These are phyloP conservation scores for Ascidia mentula DNA, from an alignment of 23 tunicate genomes.

Conservation along the genomic window DNA sequence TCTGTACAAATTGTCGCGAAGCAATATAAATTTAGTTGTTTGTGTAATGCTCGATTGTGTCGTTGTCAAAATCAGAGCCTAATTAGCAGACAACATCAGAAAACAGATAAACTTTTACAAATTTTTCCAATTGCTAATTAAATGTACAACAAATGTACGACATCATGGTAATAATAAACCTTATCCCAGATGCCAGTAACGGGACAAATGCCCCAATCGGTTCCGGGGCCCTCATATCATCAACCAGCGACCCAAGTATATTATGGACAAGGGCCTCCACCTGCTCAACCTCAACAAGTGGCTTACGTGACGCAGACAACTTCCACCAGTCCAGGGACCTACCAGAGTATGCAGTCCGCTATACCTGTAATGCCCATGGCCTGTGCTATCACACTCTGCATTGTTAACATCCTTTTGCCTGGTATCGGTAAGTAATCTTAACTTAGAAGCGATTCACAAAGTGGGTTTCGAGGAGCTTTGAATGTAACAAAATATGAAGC, in stretches of 20 bases:
- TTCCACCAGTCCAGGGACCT: not conserved
- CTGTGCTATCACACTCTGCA: conserved; percentile 51
- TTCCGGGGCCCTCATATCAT: not conserved
- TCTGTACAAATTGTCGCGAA: too few species aligned
- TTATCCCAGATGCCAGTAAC: not conserved
- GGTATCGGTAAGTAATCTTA: conserved; percentile 62
- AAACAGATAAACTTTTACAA: too few species aligned
- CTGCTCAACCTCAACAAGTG: conserved; percentile 21
- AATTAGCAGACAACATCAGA: too few species aligned
- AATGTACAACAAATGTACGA: too few species aligned
- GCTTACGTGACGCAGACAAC: conserved; percentile 33
- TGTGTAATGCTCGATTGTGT: too few species aligned
- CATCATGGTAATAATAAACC: too few species aligned
- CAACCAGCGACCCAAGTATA: not conserved
- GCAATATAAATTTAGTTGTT: too few species aligned
- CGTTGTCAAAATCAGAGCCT: too few species aligned
- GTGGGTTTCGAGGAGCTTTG: not conserved
- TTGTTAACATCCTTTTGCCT: conserved; percentile 55
- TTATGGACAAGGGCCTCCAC: not conserved
- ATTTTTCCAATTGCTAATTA: too few species aligned
- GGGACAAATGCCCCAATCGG: not conserved
- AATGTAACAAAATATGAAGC: too few species aligned
- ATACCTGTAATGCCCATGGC: conserved; percentile 88
- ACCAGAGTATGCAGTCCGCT: conserved; percentile 29
- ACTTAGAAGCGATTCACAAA: not conserved